phyloP scores from a whole-genome alignment of 2,113 vertebrate genomes.

The Caranx melampygus region DNA sequence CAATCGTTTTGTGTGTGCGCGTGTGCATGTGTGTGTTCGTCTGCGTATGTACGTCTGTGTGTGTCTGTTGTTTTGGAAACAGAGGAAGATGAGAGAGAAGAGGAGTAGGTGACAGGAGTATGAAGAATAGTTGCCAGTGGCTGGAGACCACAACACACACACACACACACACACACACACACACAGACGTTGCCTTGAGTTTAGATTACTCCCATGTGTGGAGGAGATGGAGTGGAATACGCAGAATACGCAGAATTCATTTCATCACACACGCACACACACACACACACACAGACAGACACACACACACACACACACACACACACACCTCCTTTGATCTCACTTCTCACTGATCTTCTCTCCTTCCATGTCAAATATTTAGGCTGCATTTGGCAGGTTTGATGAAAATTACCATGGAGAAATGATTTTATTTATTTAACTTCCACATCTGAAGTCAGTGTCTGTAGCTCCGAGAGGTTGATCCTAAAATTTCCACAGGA shows the following conservation, averaged over 20 bases:
- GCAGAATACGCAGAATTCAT: conserved; percentile 69
- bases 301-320: conserved; percentile 13
- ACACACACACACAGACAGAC: conserved; percentile 6
- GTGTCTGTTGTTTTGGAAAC: conserved; percentile 45
- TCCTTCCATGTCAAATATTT: conserved; percentile 84
- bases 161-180: conserved; percentile 18
- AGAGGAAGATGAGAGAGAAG: conserved; percentile 70
- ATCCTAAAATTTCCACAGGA: conserved; percentile 39
- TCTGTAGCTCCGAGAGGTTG: conserved; percentile 44
- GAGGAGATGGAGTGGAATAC: conserved; percentile 61
- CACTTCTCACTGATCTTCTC: conserved; percentile 80
- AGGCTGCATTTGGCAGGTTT: conserved; percentile 82
- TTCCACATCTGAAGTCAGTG: conserved; percentile 65
- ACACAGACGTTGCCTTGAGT: conserved; percentile 57
- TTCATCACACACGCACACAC: conserved; percentile 73
- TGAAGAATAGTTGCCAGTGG: conserved; percentile 71
- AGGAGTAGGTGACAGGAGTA: conserved; percentile 70
- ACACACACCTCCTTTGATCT: conserved; percentile 82
- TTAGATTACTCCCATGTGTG: conserved; percentile 73
- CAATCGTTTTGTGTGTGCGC: conserved; percentile 73
- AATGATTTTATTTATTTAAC: conserved; percentile 80
- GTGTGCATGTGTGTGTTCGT: conserved; percentile 20
- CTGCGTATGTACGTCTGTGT: conserved; percentile 23
- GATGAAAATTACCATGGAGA: conserved; percentile 79
- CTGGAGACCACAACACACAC: conserved; percentile 43